Conservation (phyloP, 2,797 vertebrate genomes). For the Ibycter americanus region DNA sequence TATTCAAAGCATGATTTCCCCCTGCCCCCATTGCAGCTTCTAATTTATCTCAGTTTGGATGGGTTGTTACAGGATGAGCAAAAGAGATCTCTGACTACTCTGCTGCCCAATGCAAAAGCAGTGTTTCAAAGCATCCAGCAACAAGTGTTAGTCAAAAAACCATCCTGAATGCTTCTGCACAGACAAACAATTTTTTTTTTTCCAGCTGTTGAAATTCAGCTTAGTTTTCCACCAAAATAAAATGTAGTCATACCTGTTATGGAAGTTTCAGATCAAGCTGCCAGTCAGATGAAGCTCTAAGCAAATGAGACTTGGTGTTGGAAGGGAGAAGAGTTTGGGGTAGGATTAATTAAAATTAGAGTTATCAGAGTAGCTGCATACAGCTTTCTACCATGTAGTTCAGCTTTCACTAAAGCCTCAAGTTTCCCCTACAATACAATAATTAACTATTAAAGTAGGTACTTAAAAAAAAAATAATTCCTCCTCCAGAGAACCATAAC, state of each 20-base stretch:
- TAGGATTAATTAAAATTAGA: constrained; percentile 49
- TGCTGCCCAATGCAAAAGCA: background rate
- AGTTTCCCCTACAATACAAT: background rate
- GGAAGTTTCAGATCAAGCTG: background rate
- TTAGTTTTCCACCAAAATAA: background rate
- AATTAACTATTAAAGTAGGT: constrained; percentile 22
- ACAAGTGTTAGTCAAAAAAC: background rate
- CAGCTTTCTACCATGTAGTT: background rate
- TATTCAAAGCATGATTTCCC: background rate
- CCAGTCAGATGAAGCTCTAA: background rate
- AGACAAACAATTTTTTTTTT: background rate
- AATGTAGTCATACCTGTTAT: background rate
- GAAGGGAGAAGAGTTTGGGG: background rate
- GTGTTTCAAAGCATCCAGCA: background rate
- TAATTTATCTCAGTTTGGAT: background rate
- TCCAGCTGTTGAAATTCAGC: background rate
- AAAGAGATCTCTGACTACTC: background rate
- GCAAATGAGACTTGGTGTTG: background rate
- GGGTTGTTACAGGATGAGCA: background rate
- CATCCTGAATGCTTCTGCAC: background rate
- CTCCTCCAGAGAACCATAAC: background rate
- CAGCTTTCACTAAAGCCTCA: background rate
- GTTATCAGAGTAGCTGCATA: constrained; percentile 1
- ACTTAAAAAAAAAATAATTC: background rate
- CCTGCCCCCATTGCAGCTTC: background rate